These are phyloP conservation scores for Drosophila setifemur DNA, from an alignment of 1,140 invertebrate species.

Conservation along the genomic window DNA sequence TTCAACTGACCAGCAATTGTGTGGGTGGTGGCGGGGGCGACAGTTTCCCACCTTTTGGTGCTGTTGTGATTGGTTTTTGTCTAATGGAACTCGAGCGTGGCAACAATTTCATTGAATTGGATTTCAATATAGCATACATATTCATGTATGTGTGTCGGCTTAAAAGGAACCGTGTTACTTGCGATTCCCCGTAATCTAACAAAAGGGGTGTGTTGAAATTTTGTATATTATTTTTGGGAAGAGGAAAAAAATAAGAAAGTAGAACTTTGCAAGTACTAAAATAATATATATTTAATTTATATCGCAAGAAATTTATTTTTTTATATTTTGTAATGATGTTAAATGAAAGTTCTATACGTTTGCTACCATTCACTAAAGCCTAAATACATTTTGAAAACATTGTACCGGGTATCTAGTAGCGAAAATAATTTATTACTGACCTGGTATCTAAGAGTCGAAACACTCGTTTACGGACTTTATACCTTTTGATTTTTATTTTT, in stretches of 20 bases:
- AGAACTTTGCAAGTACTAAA: too few relatives aligned
- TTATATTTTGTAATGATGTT: too few relatives aligned
- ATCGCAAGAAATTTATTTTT: too few relatives aligned
- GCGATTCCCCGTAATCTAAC: not conserved
- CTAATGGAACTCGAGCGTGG: slow-evolving; percentile 81
- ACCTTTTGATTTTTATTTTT: slow-evolving; percentile 61
- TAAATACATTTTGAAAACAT: too few relatives aligned
- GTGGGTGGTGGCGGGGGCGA: slow-evolving; percentile 37
- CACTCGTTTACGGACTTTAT: not conserved
- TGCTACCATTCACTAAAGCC: too few relatives aligned
- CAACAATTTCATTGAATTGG: slow-evolving; percentile 78
- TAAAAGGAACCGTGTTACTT: slow-evolving; percentile 42
- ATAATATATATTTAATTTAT: too few relatives aligned
- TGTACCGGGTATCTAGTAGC: too few relatives aligned
- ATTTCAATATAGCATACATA: slow-evolving; percentile 70
- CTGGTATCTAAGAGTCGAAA: not conserved
- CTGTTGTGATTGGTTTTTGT: slow-evolving; percentile 81
- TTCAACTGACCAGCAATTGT: slow-evolving; percentile 78
- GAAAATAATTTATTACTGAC: not conserved
- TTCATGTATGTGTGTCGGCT: slow-evolving; percentile 16
- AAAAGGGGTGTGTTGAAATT: not conserved
- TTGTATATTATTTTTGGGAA: too few relatives aligned
- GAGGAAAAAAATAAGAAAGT: too few relatives aligned
- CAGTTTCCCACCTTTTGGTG: slow-evolving; percentile 37
- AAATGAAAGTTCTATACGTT: too few relatives aligned